A percentile compares a stretch with the other conserved stretches of the same genome.
phyloP scores from a whole-genome alignment of 1,140 invertebrate genomes.

The Portunus trituberculatus region DNA sequence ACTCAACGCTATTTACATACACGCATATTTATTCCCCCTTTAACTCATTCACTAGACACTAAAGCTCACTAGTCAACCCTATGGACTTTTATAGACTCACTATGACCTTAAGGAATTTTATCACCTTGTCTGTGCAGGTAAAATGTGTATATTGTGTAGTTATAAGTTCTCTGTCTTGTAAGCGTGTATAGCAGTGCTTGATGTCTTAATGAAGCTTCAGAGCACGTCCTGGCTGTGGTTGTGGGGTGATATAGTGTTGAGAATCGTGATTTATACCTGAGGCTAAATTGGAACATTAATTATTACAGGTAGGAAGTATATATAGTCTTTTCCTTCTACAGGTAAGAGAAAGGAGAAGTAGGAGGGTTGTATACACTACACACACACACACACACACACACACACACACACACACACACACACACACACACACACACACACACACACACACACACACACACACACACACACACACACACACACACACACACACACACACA shows the following conservation, averaged over 20 bases:
- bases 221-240: background rate
- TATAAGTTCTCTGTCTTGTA: too few species aligned
- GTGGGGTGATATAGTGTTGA: background rate
- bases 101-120: background rate
- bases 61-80: background rate
- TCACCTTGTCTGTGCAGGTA: background rate
- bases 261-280: background rate
- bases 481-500: constrained; percentile 55
- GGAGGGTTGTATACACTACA: background rate
- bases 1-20: too few species aligned
- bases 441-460: background rate
- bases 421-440: constrained; percentile 9
- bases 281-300: background rate
- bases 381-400: constrained; percentile 9
- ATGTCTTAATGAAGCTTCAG: background rate
- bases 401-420: background rate
- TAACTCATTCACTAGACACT: background rate
- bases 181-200: background rate
- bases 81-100: background rate
- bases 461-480: constrained; percentile 28
- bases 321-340: background rate
- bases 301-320: background rate
- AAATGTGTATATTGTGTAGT: background rate
- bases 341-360: background rate
- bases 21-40: background rate